Evolutionary conservation across 1,140 invertebrate genomes (phyloP).

Genomic region (Leptinotarsa defecta): DNA sequence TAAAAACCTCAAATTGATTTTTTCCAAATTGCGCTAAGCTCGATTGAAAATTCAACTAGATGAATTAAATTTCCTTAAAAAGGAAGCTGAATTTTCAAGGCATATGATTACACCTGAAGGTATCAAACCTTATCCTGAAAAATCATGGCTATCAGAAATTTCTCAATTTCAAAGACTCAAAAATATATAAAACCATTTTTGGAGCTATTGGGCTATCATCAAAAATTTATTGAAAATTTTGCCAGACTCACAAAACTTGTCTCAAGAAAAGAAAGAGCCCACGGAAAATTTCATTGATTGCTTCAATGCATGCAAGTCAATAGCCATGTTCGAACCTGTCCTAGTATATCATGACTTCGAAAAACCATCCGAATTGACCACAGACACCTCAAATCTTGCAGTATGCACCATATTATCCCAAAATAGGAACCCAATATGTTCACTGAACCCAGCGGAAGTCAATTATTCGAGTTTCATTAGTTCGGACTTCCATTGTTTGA

Average conservation of each 20-base stretch:
- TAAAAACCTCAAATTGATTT: neutral
- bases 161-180: conserved; percentile 15
- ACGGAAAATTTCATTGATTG: neutral
- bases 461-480: too few species aligned
- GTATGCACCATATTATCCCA: neutral
- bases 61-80: neutral
- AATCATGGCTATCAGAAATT: conserved; percentile 32
- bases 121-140: conserved; percentile 39
- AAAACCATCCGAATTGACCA: neutral
- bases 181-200: conserved; percentile 41
- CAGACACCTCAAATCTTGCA: neutral
- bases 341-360: too few species aligned
- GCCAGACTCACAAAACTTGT: neutral
- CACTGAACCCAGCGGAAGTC: neutral
- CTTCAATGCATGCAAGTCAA: too few species aligned
- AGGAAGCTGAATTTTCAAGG: conserved; percentile 39
- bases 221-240: neutral
- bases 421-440: neutral
- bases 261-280: neutral
- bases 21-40: neutral
- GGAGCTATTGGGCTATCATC: neutral
- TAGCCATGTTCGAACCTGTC: too few species aligned
- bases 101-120: conserved; percentile 40
- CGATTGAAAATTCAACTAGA: conserved; percentile 1
- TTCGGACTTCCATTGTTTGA: too few species aligned